Conservation (phyloP, 2,113 vertebrate genomes). For the Actenoides hombroni region DNA sequence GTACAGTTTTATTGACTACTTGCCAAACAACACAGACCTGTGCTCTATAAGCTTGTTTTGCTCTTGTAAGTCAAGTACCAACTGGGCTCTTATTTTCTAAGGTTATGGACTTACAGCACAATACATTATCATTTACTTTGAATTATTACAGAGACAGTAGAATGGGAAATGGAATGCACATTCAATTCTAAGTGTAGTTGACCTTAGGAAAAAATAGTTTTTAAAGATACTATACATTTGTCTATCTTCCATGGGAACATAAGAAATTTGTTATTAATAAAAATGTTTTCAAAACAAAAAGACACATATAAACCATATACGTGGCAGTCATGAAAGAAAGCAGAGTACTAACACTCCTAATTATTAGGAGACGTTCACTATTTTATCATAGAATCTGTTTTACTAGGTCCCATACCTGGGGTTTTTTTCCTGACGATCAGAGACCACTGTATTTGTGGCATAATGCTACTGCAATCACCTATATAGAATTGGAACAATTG, state of each 20-base stretch:
- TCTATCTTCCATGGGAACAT: neutral
- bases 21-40: conserved; percentile 75
- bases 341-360: neutral
- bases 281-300: neutral
- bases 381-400: neutral
- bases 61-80: conserved; percentile 75
- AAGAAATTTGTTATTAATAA: neutral
- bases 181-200: conserved; percentile 30
- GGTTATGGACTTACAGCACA: conserved; percentile 62
- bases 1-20: conserved; percentile 81
- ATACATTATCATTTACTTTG: conserved; percentile 68
- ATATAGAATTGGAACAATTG: conserved; percentile 12
- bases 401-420: neutral
- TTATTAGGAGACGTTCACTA: neutral
- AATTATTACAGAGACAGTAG: conserved; percentile 52
- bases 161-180: conserved; percentile 36
- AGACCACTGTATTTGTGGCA: neutral
- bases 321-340: neutral
- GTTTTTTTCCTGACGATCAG: neutral
- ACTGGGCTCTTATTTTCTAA: conserved; percentile 72
- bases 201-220: conserved; percentile 21
- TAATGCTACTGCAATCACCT: neutral
- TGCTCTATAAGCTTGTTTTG: conserved; percentile 75
- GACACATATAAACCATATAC: neutral
- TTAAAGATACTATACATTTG: neutral